Evolutionary conservation across 2,113 vertebrate genomes (phyloP).

Genomic region (Eupsittula cactorum): DNA sequence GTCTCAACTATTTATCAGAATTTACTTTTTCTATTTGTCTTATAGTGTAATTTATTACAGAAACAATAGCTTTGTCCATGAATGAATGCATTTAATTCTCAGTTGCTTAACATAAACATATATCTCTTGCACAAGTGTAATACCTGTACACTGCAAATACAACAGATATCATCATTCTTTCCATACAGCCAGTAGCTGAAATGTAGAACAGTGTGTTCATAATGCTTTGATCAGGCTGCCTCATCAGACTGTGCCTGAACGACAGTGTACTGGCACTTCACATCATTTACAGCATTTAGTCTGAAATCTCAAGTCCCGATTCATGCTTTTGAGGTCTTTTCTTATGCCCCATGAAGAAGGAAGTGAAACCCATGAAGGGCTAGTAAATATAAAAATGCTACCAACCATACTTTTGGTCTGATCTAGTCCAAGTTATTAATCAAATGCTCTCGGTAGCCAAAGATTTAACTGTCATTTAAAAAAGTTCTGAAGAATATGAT

Average conservation of each 20-base stretch:
- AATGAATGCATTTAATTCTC: neutral
- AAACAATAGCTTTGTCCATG: neutral
- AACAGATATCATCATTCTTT: neutral
- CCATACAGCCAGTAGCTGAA: neutral
- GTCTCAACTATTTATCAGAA: neutral
- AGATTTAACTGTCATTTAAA: neutral
- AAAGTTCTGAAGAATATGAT: neutral
- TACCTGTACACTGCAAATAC: accelerated
- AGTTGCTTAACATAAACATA: neutral
- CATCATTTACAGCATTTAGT: neutral
- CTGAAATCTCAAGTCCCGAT: neutral
- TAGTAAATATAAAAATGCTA: neutral
- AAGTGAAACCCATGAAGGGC: neutral
- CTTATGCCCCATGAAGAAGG: neutral
- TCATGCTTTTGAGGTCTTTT: neutral
- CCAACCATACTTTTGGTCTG: neutral
- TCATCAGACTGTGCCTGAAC: neutral
- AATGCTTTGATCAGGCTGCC: neutral
- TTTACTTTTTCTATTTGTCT: neutral
- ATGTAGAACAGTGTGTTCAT: neutral
- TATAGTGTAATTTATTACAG: neutral
- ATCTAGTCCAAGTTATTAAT: neutral
- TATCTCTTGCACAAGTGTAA: neutral
- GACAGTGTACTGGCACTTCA: neutral
- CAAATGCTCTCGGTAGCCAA: neutral